These are phyloP conservation scores for Tetragnatha montana DNA, from an alignment of 2,888 invertebrate genomes.

Conservation along the genomic window DNA sequence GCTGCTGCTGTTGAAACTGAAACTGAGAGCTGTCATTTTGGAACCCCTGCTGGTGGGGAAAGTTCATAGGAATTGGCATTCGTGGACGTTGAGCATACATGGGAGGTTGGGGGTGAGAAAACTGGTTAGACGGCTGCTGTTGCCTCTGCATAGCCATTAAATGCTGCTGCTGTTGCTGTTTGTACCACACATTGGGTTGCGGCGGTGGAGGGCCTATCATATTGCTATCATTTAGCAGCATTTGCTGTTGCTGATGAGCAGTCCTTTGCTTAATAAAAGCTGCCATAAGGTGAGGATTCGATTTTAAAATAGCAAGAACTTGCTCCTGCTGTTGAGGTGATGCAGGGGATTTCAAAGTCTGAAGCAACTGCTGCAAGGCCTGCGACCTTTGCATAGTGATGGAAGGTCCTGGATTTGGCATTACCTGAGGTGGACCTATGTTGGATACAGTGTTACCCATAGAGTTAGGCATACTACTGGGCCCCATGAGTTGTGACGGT, in stretches of 20 bases:
- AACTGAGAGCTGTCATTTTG: constrained; percentile 71
- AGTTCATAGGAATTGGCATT: constrained; percentile 67
- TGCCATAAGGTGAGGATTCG: constrained; percentile 95
- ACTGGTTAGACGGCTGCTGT: constrained; percentile 74
- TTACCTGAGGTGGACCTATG: constrained; percentile 68
- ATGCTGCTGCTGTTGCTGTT: constrained; percentile 73
- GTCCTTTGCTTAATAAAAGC: constrained; percentile 89
- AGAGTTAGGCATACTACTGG: constrained; percentile 68
- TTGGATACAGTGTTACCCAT: constrained; percentile 71
- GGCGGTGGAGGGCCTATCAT: constrained; percentile 62
- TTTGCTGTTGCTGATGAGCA: constrained; percentile 72
- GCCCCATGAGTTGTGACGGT: constrained; percentile 73
- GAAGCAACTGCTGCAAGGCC: constrained; percentile 83
- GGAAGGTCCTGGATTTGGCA: constrained; percentile 73
- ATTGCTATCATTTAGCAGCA: constrained; percentile 65
- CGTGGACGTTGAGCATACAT: constrained; percentile 69
- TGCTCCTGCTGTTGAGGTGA: constrained; percentile 94
- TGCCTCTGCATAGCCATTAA: constrained; percentile 74
- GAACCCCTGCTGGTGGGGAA: constrained; percentile 68
- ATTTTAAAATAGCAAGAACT: constrained; percentile 89
- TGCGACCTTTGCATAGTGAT: constrained; percentile 77
- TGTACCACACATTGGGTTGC: constrained; percentile 73
- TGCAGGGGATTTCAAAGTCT: constrained; percentile 91
- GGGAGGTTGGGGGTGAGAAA: constrained; percentile 74
- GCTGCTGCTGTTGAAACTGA: constrained; percentile 75